Evolutionary conservation across 1,140 invertebrate genomes (phyloP).

Genomic region (Kradibia gibbosae): DNA sequence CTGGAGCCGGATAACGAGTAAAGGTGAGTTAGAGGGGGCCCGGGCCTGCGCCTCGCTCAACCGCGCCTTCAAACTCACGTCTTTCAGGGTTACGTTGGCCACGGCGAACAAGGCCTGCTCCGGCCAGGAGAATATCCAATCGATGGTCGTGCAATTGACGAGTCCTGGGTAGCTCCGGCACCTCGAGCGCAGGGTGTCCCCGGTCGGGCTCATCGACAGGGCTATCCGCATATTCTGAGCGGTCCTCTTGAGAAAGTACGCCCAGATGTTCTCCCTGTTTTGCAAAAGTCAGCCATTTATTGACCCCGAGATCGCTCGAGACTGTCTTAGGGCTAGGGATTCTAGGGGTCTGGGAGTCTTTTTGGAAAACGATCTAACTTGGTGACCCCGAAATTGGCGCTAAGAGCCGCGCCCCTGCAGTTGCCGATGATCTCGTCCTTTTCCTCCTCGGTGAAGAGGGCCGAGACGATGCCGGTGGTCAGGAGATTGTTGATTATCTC

Average conservation of each 20-base stretch:
- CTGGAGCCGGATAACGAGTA: conserved; percentile 59
- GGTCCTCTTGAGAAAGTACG: conserved; percentile 85
- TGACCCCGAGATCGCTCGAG: no score
- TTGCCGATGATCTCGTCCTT: conserved; percentile 83
- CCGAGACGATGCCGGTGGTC: conserved; percentile 87
- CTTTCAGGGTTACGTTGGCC: conserved; percentile 83
- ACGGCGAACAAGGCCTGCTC: conserved; percentile 89
- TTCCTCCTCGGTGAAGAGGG: conserved; percentile 89
- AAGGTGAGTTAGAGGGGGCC: no score
- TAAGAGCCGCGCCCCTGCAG: conserved; percentile 79
- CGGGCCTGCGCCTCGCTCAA: no score
- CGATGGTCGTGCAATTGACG: conserved; percentile 93
- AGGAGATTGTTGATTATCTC: conserved; percentile 93
- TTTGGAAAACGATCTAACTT: conserved; percentile 73
- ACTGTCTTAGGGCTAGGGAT: no score
- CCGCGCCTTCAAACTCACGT: conserved; percentile 66
- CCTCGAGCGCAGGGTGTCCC: conserved; percentile 84
- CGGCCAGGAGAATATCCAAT: conserved; percentile 96
- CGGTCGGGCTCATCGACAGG: conserved; percentile 89
- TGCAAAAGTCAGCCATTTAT: no score
- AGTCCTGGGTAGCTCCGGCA: conserved; percentile 93
- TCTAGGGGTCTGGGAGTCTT: background rate
- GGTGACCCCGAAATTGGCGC: conserved; percentile 79
- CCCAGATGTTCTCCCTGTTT: conserved; percentile 84
- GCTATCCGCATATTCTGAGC: conserved; percentile 90